Evolutionary conservation across 2,888 invertebrate species (phyloP).

Genomic region (Allolobophora icterica): DNA sequence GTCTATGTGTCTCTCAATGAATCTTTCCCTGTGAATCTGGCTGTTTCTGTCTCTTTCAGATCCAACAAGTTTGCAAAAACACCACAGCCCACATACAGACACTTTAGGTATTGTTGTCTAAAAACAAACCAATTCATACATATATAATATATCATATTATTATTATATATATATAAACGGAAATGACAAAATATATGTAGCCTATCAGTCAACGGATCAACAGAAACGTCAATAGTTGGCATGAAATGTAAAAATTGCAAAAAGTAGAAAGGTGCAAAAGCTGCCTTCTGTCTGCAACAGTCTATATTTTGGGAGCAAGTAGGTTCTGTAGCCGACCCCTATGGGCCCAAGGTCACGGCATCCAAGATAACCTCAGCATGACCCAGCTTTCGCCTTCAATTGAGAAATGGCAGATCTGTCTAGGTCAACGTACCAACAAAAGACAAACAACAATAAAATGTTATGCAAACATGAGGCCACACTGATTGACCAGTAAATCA

Average conservation of each 20-base stretch:
- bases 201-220: background rate
- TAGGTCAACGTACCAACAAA: background rate
- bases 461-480: background rate
- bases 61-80: background rate
- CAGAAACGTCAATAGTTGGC: slow-evolving; percentile 11
- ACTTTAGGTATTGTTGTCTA: background rate
- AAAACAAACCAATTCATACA: background rate
- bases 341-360: background rate
- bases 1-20: slow-evolving; percentile 31
- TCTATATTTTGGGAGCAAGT: background rate
- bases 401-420: background rate
- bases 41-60: background rate
- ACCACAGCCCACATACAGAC: background rate
- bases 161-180: background rate
- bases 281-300: slow-evolving; percentile 12
- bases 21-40: slow-evolving; percentile 34
- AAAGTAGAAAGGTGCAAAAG: slow-evolving; percentile 17
- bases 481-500: background rate
- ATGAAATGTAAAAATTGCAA: background rate
- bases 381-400: background rate
- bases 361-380: background rate
- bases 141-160: background rate
- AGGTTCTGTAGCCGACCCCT: background rate
- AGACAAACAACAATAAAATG: background rate
- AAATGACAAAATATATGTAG: background rate